Evolutionary conservation across 2,113 vertebrate species (phyloP).

Genomic region (Numida meleagris): DNA sequence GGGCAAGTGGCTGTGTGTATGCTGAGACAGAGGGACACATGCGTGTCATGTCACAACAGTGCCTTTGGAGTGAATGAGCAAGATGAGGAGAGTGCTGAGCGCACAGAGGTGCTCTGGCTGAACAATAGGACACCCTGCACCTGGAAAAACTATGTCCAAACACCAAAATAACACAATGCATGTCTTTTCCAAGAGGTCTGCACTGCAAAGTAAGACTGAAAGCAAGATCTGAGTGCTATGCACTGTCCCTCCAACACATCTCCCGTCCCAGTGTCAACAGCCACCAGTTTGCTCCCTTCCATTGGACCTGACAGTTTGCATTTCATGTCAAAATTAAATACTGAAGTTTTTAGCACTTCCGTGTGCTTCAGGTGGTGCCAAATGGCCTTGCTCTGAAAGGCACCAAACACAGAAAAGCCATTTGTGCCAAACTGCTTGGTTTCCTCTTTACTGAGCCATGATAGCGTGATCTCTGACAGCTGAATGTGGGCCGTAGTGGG

Average conservation of each 20-base stretch:
- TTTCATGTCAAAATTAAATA: conserved; percentile 72
- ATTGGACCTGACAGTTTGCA: conserved; percentile 50
- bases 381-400: conserved; percentile 13
- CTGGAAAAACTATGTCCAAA: background rate
- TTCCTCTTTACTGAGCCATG: conserved; percentile 64
- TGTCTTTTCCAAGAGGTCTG: background rate
- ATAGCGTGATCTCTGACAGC: conserved; percentile 62
- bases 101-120: background rate
- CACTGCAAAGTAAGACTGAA: background rate
- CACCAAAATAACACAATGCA: background rate
- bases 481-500: conserved; percentile 59
- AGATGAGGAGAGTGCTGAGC: background rate
- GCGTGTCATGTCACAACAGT: background rate
- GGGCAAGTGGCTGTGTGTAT: background rate
- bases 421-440: conserved; percentile 69
- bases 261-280: accelerated
- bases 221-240: background rate
- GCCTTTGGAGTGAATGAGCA: accelerated
- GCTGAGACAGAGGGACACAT: background rate
- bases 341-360: conserved; percentile 64
- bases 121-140: background rate
- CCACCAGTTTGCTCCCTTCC: background rate
- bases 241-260: background rate
- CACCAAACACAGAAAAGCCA: conserved; percentile 70
- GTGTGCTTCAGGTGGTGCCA: conserved; percentile 59